Conservation (phyloP, 2,113 vertebrate genomes). For the Tiliqua scincoides region DNA sequence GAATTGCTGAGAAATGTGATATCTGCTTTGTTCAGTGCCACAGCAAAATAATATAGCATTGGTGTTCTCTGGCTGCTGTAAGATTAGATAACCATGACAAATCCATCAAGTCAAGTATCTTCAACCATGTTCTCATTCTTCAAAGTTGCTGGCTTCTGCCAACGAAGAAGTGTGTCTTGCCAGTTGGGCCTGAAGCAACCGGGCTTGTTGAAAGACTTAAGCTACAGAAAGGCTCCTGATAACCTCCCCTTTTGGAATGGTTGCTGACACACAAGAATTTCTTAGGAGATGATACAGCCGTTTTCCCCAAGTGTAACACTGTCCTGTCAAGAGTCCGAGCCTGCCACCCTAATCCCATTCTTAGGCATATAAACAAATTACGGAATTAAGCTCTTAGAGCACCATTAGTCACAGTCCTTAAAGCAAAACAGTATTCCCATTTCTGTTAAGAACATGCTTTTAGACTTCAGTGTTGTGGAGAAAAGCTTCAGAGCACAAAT, state of each 20-base stretch:
- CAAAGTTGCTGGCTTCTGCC: not conserved
- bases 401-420: not conserved
- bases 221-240: not conserved
- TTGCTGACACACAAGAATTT: not conserved
- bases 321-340: not conserved
- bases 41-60: fast-evolving
- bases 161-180: not conserved
- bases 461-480: not conserved
- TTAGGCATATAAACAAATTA: conserved; percentile 3
- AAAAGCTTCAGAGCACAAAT: not conserved
- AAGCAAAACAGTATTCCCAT: not conserved
- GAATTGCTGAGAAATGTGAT: not conserved
- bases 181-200: not conserved
- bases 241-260: not conserved
- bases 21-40: not conserved
- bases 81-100: not conserved
- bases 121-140: not conserved
- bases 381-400: not conserved
- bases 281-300: not conserved
- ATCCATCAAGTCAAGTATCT: not conserved
- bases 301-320: not conserved
- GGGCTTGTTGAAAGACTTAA: not conserved
- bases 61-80: not conserved
- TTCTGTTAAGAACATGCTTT: not conserved
- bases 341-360: not conserved